Evolutionary conservation across 2,888 invertebrate genomes (phyloP).

Genomic region (Drepana falcataria): DNA sequence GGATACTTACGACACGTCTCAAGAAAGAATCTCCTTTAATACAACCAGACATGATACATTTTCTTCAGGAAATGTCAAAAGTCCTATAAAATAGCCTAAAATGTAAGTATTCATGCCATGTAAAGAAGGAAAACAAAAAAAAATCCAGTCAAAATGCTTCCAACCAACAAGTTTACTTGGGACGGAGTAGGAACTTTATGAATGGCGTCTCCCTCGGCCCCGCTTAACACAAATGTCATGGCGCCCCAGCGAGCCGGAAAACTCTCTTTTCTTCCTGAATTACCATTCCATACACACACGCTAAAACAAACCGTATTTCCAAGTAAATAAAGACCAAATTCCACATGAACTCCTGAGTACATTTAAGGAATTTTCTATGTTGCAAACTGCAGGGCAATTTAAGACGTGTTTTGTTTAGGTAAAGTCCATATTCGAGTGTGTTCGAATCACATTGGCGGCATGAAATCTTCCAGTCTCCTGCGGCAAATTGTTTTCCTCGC

Average conservation of each 20-base stretch:
- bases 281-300: conserved; percentile 37
- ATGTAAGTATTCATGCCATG: conserved; percentile 9
- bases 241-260: conserved; percentile 73
- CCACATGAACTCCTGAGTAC: conserved; percentile 29
- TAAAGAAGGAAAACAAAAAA: conserved; percentile 30
- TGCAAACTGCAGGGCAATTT: conserved; percentile 32
- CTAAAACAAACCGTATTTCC: conserved; percentile 36
- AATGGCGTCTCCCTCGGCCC: conserved; percentile 67
- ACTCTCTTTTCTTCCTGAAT: conserved; percentile 78
- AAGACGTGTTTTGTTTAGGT: conserved; percentile 31
- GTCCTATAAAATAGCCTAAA: conserved; percentile 11
- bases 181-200: conserved; percentile 66
- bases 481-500: conserved; percentile 78
- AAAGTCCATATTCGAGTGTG: conserved; percentile 34
- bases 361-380: conserved; percentile 72
- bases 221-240: conserved; percentile 78
- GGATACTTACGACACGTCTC: no score
- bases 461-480: conserved; percentile 77
- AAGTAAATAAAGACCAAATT: conserved; percentile 32
- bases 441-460: conserved; percentile 38
- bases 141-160: conserved; percentile 33
- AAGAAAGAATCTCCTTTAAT: no score
- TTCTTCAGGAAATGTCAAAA: neutral
- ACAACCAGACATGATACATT: no score
- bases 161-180: conserved; percentile 61